These are phyloP conservation scores for Formicarius rufipectus DNA, from an alignment of 2,113 vertebrate genomes.

Conservation along the genomic window DNA sequence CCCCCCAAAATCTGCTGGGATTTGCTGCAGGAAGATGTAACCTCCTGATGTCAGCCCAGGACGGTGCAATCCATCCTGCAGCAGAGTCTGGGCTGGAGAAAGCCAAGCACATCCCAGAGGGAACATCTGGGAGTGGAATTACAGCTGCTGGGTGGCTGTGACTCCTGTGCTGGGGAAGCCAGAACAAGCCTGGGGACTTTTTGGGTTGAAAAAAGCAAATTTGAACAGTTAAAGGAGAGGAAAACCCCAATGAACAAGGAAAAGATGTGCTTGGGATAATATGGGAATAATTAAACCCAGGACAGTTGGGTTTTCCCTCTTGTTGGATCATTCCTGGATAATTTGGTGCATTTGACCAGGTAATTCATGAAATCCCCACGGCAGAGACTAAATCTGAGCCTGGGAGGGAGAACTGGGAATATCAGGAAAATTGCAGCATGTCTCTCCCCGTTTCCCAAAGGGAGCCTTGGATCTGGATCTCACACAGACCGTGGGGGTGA, in stretches of 20 bases:
- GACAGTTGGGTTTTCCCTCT: neutral
- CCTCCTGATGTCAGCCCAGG: neutral
- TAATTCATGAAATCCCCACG: neutral
- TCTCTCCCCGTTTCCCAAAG: neutral
- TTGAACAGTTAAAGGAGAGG: neutral
- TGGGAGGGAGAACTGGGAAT: neutral
- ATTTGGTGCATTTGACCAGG: neutral
- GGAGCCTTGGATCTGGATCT: neutral
- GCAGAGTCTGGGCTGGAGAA: neutral
- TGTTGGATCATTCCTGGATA: neutral
- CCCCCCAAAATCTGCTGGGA: neutral
- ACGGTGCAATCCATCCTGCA: rapidly evolving
- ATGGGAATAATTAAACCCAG: neutral
- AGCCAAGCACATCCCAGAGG: rapidly evolving
- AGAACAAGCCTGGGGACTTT: neutral
- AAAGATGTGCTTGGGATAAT: neutral
- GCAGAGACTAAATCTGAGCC: neutral
- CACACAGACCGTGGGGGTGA: neutral
- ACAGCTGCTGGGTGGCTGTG: neutral
- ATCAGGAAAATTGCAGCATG: neutral
- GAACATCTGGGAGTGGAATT: neutral
- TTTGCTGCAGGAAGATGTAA: neutral
- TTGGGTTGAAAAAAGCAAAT: neutral
- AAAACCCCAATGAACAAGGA: neutral
- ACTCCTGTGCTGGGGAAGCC: neutral